phyloP scores from a whole-genome alignment of 1,140 invertebrate species.

The Radopholus similis region DNA sequence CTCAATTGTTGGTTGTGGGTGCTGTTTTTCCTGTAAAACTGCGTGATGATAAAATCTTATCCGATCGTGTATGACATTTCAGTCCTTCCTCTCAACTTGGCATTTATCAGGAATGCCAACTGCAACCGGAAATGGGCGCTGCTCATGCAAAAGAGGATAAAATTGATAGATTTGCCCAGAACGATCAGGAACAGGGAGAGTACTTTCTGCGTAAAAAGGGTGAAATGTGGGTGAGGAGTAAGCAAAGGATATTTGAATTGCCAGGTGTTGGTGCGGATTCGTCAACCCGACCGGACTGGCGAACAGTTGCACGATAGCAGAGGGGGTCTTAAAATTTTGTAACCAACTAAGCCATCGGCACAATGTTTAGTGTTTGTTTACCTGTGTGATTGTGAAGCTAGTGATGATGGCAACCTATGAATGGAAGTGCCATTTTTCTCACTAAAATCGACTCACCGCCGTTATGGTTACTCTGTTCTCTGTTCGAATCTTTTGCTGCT shows the following conservation, averaged over 20 bases:
- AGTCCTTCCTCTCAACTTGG: conserved; percentile 19
- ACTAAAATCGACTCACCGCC: conserved; percentile 5
- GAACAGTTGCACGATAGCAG: conserved; percentile 25
- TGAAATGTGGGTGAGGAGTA: neutral
- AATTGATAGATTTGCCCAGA: conserved; percentile 38
- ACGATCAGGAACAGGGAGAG: conserved; percentile 26
- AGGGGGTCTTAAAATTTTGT: conserved; percentile 24
- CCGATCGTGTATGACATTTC: neutral
- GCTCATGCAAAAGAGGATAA: conserved; percentile 39
- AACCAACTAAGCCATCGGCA: neutral
- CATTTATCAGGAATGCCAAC: conserved; percentile 16
- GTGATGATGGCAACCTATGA: conserved; percentile 33
- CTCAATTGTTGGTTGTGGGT: no score
- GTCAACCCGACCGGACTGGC: conserved; percentile 4
- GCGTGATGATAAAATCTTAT: neutral
- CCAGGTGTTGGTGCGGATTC: conserved; percentile 16
- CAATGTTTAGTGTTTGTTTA: conserved; percentile 2
- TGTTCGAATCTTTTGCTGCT: conserved; percentile 16
- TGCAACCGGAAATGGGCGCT: conserved; percentile 30
- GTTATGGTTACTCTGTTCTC: conserved; percentile 34
- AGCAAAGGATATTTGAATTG: neutral
- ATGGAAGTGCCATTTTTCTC: neutral
- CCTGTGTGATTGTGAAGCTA: conserved; percentile 39
- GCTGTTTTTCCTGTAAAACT: no score
- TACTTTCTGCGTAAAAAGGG: no score